Conservation (phyloP, 2,113 vertebrate species). For the Ondatra zibethicus region DNA sequence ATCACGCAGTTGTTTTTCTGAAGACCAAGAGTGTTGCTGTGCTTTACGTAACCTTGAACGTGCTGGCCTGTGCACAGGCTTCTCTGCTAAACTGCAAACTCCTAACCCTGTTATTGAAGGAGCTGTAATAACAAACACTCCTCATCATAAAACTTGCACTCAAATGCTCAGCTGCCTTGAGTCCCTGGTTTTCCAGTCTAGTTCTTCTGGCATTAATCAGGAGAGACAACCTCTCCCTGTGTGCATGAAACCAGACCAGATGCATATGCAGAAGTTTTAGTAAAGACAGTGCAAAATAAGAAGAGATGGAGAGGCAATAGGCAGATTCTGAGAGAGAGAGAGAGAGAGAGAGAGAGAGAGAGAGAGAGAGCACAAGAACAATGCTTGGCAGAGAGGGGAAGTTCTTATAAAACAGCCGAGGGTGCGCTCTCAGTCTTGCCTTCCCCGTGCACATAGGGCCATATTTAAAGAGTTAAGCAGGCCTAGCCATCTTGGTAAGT, state of each 20-base stretch:
- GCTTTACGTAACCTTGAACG: not conserved
- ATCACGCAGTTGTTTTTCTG: not conserved
- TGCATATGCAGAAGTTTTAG: not conserved
- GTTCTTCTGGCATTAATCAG: not conserved
- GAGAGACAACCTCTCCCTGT: not conserved
- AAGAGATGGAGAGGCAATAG: not conserved
- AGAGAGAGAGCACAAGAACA: not conserved
- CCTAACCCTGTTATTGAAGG: not conserved
- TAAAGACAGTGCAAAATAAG: not conserved
- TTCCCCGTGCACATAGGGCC: not conserved
- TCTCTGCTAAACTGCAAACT: not conserved
- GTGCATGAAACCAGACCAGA: not conserved
- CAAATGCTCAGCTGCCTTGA: not conserved
- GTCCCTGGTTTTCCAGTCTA: not conserved
- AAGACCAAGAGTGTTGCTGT: not conserved
- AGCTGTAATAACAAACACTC: not conserved
- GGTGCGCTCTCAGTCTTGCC: not conserved
- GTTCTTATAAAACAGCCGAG: not conserved
- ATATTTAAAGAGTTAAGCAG: not conserved
- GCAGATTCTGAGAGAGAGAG: not conserved
- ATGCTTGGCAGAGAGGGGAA: not conserved
- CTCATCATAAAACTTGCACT: not conserved
- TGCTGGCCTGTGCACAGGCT: not conserved
- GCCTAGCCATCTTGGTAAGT: not conserved
- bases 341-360: not conserved